phyloP scores from a whole-genome alignment of 2,797 vertebrate genomes.

The Centroberyx gerrardi region DNA sequence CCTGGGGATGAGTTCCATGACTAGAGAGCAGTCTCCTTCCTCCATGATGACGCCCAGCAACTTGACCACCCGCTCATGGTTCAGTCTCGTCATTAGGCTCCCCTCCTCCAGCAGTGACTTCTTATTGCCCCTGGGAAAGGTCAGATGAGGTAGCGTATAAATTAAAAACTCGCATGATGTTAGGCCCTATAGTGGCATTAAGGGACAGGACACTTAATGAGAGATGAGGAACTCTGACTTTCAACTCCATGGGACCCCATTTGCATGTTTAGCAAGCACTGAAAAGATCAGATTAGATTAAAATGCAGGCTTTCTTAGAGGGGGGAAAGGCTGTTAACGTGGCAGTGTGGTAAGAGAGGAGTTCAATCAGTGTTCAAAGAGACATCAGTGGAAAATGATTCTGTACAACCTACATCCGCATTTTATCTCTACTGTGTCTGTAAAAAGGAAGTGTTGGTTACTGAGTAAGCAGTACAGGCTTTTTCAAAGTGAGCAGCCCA shows the following conservation, averaged over 20 bases:
- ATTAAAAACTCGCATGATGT: background rate
- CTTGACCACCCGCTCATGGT: slow-evolving; percentile 92
- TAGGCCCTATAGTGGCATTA: background rate
- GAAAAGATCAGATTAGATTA: too few species aligned
- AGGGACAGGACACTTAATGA: background rate
- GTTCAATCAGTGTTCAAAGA: too few species aligned
- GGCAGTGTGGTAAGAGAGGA: too few species aligned
- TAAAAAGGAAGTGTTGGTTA: slow-evolving; percentile 20
- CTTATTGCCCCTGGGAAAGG: slow-evolving; percentile 70
- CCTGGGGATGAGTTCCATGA: slow-evolving; percentile 94
- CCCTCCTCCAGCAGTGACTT: slow-evolving; percentile 92
- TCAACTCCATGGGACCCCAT: too few species aligned
- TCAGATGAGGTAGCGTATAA: background rate
- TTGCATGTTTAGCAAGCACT: too few species aligned
- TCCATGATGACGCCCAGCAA: slow-evolving; percentile 94
- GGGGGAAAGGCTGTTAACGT: too few species aligned
- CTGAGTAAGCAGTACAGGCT: background rate
- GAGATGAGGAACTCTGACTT: background rate
- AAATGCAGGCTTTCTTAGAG: too few species aligned
- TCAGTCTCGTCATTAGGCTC: slow-evolving; percentile 90
- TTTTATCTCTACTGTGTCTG: background rate
- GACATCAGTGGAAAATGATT: background rate
- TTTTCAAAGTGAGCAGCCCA: background rate
- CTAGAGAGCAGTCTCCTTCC: slow-evolving; percentile 92
- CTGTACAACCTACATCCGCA: slow-evolving; percentile 7